Conservation (phyloP, 35 echinoderm and acorn worm species). For the Apostichopus californicus region DNA sequence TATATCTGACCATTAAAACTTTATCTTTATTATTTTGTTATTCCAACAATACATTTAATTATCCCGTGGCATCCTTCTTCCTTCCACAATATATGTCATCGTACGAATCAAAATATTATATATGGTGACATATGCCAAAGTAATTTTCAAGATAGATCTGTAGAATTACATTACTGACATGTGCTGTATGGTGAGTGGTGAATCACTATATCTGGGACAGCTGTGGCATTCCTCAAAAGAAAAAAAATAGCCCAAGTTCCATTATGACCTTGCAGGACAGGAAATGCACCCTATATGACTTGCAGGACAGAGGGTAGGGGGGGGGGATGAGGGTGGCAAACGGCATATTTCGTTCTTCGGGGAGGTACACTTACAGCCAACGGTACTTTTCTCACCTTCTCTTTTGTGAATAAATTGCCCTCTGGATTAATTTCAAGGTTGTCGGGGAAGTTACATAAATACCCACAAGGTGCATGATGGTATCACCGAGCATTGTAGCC, state of each 20-base stretch:
- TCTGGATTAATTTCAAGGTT: neutral
- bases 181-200: neutral
- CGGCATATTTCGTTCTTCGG: neutral
- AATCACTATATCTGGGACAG: neutral
- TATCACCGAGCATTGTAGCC: neutral
- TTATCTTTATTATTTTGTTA: too few species aligned
- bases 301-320: neutral
- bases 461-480: neutral
- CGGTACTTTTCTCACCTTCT: neutral
- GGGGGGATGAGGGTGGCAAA: too few species aligned
- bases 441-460: neutral
- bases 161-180: too few species aligned
- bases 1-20: too few species aligned
- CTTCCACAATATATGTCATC: too few species aligned
- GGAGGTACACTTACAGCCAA: neutral
- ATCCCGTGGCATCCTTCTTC: too few species aligned
- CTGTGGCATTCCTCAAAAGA: neutral
- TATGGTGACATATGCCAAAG: too few species aligned
- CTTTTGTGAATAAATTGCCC: neutral
- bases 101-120: too few species aligned
- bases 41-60: too few species aligned
- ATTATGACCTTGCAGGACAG: neutral
- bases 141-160: too few species aligned
- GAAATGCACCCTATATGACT: neutral
- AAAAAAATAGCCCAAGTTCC: neutral